phyloP scores from a whole-genome alignment of 2,888 invertebrate genomes.

The Itoplectis maculator region DNA sequence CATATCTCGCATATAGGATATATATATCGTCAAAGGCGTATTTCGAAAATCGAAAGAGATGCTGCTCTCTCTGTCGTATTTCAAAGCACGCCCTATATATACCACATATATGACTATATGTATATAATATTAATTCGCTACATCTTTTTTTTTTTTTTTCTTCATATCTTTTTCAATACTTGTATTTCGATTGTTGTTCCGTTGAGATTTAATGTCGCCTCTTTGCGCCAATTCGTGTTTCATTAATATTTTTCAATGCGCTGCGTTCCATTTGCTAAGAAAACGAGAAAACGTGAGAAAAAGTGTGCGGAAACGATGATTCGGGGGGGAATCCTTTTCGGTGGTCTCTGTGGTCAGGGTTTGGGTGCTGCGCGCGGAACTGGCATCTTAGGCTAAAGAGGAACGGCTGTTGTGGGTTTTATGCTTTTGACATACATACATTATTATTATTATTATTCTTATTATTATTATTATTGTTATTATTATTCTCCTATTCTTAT shows the following conservation, averaged over 20 bases:
- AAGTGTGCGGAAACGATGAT: neutral
- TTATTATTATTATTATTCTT: constrained; percentile 57
- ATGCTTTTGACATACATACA: constrained; percentile 64
- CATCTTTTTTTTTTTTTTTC: constrained; percentile 14
- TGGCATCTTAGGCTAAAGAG: constrained; percentile 41
- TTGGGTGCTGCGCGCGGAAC: constrained; percentile 15
- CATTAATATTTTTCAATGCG: constrained; percentile 35
- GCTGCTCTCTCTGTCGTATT: constrained; percentile 19
- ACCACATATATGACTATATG: constrained; percentile 53
- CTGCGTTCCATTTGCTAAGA: constrained; percentile 19
- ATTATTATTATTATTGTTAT: constrained; percentile 49
- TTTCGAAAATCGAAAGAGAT: constrained; percentile 37
- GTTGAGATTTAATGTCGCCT: constrained; percentile 30
- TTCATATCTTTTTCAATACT: constrained; percentile 43
- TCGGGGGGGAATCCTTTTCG: constrained; percentile 20
- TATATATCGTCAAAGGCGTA: constrained; percentile 21
- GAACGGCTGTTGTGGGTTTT: constrained; percentile 62
- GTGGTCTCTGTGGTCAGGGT: constrained; percentile 27
- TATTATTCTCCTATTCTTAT: constrained; percentile 59
- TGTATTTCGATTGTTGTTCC: constrained; percentile 38
- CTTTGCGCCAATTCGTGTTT: constrained; percentile 31
- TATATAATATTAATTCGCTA: constrained; percentile 32
- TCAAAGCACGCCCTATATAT: constrained; percentile 51
- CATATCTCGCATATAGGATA: constrained; percentile 67
- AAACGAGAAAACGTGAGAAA: constrained; percentile 8